phyloP scores from a whole-genome alignment of 2,113 vertebrate genomes.

The Motacilla tschutschensis region DNA sequence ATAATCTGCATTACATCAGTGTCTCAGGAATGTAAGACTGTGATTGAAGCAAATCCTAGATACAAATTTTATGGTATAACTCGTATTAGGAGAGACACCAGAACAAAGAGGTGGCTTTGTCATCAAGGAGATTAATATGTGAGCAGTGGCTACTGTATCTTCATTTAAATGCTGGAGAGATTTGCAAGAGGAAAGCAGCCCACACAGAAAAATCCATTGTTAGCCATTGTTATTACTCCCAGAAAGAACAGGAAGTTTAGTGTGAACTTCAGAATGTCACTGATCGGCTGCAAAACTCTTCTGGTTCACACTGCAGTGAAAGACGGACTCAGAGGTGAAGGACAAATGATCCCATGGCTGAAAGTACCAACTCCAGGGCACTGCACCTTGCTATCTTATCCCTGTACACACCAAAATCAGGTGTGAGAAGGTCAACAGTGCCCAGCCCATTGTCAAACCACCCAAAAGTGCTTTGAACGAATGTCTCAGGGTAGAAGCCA shows the following conservation, averaged over 20 bases:
- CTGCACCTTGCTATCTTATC: not conserved
- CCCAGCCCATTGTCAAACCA: not conserved
- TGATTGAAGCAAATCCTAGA: conserved; percentile 63
- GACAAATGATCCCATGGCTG: conserved; percentile 44
- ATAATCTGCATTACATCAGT: conserved; percentile 62
- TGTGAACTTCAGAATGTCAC: conserved; percentile 11
- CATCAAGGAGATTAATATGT: conserved; percentile 59
- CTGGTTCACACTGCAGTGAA: not conserved
- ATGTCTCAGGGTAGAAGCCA: not conserved
- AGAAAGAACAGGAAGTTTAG: conserved; percentile 40
- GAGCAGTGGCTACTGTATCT: conserved; percentile 49
- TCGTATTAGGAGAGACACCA: conserved; percentile 45
- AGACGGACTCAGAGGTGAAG: accelerated
- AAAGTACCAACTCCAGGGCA: not conserved
- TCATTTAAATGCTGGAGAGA: conserved; percentile 55
- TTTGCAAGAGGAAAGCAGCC: conserved; percentile 22
- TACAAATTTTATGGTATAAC: conserved; percentile 52
- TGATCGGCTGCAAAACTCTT: not conserved
- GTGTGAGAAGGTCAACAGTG: not conserved
- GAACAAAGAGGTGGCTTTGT: conserved; percentile 56
- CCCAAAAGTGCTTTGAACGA: not conserved
- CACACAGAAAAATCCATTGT: conserved; percentile 39
- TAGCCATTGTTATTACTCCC: conserved; percentile 31
- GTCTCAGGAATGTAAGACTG: conserved; percentile 52
- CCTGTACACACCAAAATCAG: not conserved